Evolutionary conservation across 2,113 vertebrate genomes (phyloP), one percentile per base, ranked within the genome.

Genomic region (Falcunculus frontatus): DNA sequence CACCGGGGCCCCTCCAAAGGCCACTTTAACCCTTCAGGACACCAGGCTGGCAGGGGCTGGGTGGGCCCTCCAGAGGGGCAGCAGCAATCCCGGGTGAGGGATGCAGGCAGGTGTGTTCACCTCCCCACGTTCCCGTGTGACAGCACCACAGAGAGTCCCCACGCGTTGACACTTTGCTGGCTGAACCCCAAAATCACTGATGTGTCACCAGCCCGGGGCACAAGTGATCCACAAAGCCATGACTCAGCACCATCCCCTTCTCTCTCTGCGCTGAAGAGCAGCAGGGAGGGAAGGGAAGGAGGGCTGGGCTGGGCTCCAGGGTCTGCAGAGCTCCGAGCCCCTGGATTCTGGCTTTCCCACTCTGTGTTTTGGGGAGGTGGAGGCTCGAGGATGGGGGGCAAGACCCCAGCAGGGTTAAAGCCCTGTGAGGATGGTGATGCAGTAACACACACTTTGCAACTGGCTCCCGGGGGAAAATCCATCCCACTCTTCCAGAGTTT

Each of bases 161-260:
- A 8, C 62, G 18, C 1, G 0, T 0, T 2, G 62, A 25, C 1
- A 16, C 35, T 63, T 13, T 9, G 41, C 52, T 87, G 84, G 69
- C 42, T 16, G 73, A 87, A 62, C 73, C 84, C 57, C 65, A 46
- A 56, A 86, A 75, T 25, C 70, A 26, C 7, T 2, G 26, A 7
- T 9, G 49, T 42, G 60, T 50, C 87, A 75, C 41, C 65, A 76
- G 53, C 37, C 62, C 65, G 0, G 30, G 69, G 62, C 29, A 68
- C 29, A 1, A 27, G 52, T 5, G 77, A 59, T 15, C 57, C 64
- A 29, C 57, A 53, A 44, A 78, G 93, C 39, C 32, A 2, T 32
- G 29, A 22, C 49, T n/a, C 93, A 50, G 67, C 65, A 56, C 3
- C 15, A 0, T 16, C 10, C 29, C 47, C 72, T 70, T 30, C 42